phyloP scores from a whole-genome alignment of 2,113 vertebrate genomes.

The Macquaria australasica region DNA sequence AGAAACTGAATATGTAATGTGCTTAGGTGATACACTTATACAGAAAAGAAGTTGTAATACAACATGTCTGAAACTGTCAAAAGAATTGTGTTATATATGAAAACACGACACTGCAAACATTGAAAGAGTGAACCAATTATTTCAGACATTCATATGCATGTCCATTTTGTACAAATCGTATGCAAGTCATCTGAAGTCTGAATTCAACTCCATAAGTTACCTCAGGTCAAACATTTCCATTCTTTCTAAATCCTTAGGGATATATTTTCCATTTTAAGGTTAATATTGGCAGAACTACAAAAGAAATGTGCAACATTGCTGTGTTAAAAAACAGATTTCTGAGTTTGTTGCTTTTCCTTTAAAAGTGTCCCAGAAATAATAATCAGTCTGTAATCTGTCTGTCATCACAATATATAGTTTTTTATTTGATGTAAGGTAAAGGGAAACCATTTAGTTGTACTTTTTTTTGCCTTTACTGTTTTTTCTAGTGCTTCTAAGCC shows the following conservation, averaged over 20 bases:
- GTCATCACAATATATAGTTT: not conserved
- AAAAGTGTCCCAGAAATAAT: not conserved
- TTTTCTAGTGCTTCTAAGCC: not conserved
- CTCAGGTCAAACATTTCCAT: not conserved
- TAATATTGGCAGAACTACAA: not conserved
- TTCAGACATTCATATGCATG: not conserved
- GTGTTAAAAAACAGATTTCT: not conserved
- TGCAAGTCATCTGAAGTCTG: not conserved
- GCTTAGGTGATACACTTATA: not conserved
- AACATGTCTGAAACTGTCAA: not conserved
- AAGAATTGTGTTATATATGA: not conserved
- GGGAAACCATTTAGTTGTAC: not conserved
- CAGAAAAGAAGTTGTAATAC: not conserved
- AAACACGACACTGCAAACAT: not conserved
- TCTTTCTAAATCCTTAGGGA: not conserved
- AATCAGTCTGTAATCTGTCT: not conserved
- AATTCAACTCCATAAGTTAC: no score
- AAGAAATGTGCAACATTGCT: not conserved
- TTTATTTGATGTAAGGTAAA: not conserved
- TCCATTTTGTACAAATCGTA: not conserved
- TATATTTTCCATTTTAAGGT: not conserved
- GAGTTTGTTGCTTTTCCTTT: not conserved
- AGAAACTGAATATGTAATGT: not conserved
- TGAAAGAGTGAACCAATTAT: not conserved
- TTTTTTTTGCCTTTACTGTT: not conserved